Conservation (phyloP, 2,888 invertebrate genomes). For the Papilio demoleus region DNA sequence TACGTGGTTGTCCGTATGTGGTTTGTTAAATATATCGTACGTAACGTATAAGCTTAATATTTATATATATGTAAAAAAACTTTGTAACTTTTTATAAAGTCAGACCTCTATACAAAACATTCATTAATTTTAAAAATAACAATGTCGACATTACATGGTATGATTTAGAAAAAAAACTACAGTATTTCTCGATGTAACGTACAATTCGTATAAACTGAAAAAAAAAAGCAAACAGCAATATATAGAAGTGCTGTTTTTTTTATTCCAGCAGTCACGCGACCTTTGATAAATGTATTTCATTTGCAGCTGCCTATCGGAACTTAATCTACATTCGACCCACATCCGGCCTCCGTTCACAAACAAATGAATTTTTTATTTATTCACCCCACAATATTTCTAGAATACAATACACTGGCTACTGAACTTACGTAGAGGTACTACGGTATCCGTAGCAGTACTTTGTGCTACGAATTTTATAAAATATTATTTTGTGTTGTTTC, state of each 20-base stretch:
- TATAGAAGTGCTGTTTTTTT: constrained; percentile 18
- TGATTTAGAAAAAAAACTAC: neutral
- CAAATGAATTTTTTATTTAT: constrained; percentile 25
- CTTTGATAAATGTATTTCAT: constrained; percentile 36
- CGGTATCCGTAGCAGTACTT: neutral
- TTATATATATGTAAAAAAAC: too few species aligned
- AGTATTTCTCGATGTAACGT: neutral
- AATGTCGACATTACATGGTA: neutral
- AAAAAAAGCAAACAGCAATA: constrained; percentile 32
- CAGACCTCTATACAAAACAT: neutral
- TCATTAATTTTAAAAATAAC: neutral
- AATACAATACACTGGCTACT: neutral
- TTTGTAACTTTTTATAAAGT: too few species aligned
- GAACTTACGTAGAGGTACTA: neutral
- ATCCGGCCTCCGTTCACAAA: constrained; percentile 7
- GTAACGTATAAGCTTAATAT: too few species aligned
- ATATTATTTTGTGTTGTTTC: neutral
- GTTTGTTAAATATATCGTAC: too few species aligned
- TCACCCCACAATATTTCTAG: neutral
- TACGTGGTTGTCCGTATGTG: too few species aligned
- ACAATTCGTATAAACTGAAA: constrained; percentile 14
- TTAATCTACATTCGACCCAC: constrained; percentile 31
- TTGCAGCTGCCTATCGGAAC: constrained; percentile 29
- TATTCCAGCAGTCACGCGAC: constrained; percentile 33
- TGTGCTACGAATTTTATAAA: neutral